These are phyloP conservation scores for Gymnocypris eckloni DNA, from an alignment of 2,797 vertebrate species.

Conservation along the genomic window DNA sequence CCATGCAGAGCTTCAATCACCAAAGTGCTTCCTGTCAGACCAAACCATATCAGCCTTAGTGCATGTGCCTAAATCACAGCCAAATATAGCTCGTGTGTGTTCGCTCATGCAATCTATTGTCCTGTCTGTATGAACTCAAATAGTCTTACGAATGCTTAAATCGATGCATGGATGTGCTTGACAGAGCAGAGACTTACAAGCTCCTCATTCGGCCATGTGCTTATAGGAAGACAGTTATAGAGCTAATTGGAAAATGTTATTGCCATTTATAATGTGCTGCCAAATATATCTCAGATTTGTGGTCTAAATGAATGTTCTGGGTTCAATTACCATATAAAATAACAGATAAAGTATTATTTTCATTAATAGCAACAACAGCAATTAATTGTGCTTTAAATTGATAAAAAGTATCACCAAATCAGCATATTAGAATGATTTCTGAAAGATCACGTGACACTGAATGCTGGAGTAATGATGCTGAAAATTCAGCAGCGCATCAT, in stretches of 20 bases:
- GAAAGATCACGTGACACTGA: not conserved
- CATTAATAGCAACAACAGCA: not conserved
- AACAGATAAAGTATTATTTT: not conserved
- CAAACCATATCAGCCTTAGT: constrained; percentile 20
- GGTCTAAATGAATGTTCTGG: constrained; percentile 1
- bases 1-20: not conserved
- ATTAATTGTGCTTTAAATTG: too few species aligned
- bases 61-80: constrained; percentile 36
- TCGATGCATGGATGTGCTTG: constrained; percentile 31
- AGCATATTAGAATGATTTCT: not conserved
- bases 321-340: not conserved
- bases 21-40: constrained; percentile 1
- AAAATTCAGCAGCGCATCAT: too few species aligned
- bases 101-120: constrained; percentile 36
- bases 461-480: too few species aligned
- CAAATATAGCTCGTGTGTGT: constrained; percentile 27
- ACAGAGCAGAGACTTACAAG: constrained; percentile 5
- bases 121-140: constrained; percentile 16
- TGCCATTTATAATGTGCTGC: not conserved
- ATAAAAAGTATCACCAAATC: too few species aligned
- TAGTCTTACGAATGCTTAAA: constrained; percentile 28
- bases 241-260: not conserved
- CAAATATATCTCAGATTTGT: not conserved
- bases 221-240: not conserved
- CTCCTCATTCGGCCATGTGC: not conserved